Evolutionary conservation across 92 coral and sea anemone genomes (phyloP).

Genomic region (Porites divaricata): DNA sequence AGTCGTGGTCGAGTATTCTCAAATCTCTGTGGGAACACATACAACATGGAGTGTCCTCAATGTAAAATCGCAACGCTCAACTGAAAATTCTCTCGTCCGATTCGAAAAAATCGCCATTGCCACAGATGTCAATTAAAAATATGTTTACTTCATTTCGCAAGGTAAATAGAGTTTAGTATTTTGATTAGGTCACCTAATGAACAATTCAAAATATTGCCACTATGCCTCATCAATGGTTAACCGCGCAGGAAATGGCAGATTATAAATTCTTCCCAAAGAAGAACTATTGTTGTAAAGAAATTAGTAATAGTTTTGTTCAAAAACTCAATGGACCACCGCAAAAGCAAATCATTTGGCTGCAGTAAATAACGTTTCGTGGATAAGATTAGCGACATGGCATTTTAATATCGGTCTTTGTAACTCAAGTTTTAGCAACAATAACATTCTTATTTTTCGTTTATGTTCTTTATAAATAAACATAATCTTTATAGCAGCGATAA

Average conservation of each 20-base stretch:
- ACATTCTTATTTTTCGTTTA: slow-evolving; percentile 1
- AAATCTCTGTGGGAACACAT: slow-evolving; percentile 11
- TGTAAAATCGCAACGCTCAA: background rate
- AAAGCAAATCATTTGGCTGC: background rate
- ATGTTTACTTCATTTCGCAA: slow-evolving; percentile 15
- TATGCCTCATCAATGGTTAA: background rate
- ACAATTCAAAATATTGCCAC: slow-evolving; percentile 37
- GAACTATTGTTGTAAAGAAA: background rate
- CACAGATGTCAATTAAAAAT: slow-evolving; percentile 11
- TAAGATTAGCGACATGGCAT: background rate
- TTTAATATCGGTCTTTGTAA: slow-evolving; percentile 7
- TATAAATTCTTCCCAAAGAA: background rate
- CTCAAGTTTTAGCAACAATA: background rate
- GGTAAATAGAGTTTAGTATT: slow-evolving; percentile 12
- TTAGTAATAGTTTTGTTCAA: slow-evolving; percentile 12
- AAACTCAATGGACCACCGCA: background rate
- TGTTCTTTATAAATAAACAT: background rate
- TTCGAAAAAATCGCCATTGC: background rate
- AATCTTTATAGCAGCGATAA: background rate
- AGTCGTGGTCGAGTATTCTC: slow-evolving; percentile 16
- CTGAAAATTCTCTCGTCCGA: background rate
- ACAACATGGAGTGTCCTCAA: background rate
- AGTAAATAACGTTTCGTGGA: background rate
- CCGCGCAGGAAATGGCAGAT: slow-evolving; percentile 16
- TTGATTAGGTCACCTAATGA: slow-evolving; percentile 11